Conservation (phyloP, 2,888 invertebrate genomes). For the Marronus borbonicus region DNA sequence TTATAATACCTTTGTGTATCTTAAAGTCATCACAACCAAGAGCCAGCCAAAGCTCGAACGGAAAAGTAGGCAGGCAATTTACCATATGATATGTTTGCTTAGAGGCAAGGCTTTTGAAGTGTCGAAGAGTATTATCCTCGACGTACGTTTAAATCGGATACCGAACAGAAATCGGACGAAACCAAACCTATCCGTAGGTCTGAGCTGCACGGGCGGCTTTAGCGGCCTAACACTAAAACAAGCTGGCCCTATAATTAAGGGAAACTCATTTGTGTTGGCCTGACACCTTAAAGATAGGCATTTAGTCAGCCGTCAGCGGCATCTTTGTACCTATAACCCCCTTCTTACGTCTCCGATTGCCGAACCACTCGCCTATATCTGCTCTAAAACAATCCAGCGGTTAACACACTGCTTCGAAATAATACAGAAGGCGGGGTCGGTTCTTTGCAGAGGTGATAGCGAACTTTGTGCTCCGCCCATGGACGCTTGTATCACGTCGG, state of each 20-base stretch:
- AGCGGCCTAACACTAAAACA: conserved; percentile 69
- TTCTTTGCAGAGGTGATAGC: conserved; percentile 67
- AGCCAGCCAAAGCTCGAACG: conserved; percentile 48
- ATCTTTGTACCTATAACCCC: conserved; percentile 68
- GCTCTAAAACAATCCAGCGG: conserved; percentile 69
- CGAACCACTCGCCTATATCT: conserved; percentile 71
- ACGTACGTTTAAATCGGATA: conserved; percentile 51
- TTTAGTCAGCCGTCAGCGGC: conserved; percentile 72
- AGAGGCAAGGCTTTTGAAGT: conserved; percentile 69
- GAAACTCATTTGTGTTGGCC: conserved; percentile 71
- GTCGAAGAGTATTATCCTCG: conserved; percentile 57
- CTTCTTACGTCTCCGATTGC: conserved; percentile 68
- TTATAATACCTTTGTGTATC: conserved; percentile 69
- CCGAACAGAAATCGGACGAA: neutral
- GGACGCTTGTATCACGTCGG: conserved; percentile 54
- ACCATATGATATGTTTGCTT: conserved; percentile 71
- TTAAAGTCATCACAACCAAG: conserved; percentile 67
- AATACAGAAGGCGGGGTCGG: conserved; percentile 66
- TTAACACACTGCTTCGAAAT: conserved; percentile 69
- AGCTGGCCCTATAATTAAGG: conserved; percentile 71
- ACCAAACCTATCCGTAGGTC: conserved; percentile 53
- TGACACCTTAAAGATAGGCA: conserved; percentile 72
- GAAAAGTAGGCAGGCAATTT: conserved; percentile 69
- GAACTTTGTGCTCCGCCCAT: conserved; percentile 63
- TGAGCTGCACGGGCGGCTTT: conserved; percentile 59